A percentile compares a stretch with the other conserved stretches of the same genome.
Conservation (phyloP, 1,140 invertebrate species). For the Lethrus apterus region DNA sequence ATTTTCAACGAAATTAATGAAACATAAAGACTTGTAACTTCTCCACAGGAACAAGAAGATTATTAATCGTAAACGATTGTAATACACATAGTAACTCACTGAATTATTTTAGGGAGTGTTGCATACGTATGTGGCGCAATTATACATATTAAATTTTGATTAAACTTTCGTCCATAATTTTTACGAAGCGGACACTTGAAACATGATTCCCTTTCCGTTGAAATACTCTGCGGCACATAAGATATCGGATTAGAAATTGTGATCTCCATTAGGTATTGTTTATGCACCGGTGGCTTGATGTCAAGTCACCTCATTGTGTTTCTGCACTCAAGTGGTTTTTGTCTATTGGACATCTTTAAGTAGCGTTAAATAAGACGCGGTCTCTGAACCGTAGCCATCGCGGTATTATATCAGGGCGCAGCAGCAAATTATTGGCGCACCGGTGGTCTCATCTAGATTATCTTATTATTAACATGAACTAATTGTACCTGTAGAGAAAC, state of each 20-base stretch:
- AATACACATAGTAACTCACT: no score
- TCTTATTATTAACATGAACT: slow-evolving; percentile 12
- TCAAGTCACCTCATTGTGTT: slow-evolving; percentile 25
- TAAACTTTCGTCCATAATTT: slow-evolving; percentile 6
- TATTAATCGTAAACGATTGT: no score
- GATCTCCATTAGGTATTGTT: slow-evolving; percentile 21
- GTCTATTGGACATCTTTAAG: slow-evolving; percentile 30
- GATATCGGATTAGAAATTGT: slow-evolving; percentile 7
- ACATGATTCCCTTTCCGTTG: no score
- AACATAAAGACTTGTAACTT: no score
- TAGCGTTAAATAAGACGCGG: slow-evolving; percentile 28
- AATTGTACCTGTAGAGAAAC: no score
- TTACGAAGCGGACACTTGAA: not conserved
- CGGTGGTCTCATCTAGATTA: slow-evolving; percentile 25
- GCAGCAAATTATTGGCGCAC: slow-evolving; percentile 22
- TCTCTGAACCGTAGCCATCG: slow-evolving; percentile 25
- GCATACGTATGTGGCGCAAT: slow-evolving; percentile 10
- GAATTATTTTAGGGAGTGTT: slow-evolving; percentile 13
- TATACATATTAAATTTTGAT: slow-evolving; percentile 15
- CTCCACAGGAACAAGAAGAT: no score
- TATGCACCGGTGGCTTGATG: slow-evolving; percentile 18
- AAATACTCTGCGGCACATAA: no score
- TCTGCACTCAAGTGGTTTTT: slow-evolving; percentile 24
- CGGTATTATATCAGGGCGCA: slow-evolving; percentile 22
- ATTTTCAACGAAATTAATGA: no score